Evolutionary conservation across 2,797 vertebrate genomes (phyloP).

Genomic region (Channallabes apus): DNA sequence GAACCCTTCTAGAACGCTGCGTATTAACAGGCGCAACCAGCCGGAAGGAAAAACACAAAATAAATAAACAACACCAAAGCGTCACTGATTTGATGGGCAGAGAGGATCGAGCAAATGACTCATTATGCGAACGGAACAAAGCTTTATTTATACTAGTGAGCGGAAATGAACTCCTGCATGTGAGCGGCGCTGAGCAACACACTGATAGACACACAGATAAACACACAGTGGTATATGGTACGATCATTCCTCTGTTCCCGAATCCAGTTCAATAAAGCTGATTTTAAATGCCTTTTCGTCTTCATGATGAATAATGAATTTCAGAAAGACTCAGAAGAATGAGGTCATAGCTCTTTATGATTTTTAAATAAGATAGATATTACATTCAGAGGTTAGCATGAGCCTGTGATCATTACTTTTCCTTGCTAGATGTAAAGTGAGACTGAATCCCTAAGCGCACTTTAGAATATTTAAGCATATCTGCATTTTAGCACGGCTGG

Average conservation of each 20-base stretch:
- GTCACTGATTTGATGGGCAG: constrained; percentile 12
- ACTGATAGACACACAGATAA: constrained; percentile 21
- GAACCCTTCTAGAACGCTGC: constrained; percentile 15
- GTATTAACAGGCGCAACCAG: constrained; percentile 22
- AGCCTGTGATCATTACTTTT: neutral
- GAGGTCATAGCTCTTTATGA: constrained; percentile 19
- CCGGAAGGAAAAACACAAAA: constrained; percentile 23
- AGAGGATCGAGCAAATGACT: constrained; percentile 14
- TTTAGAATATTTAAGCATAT: constrained; percentile 15
- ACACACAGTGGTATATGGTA: neutral
- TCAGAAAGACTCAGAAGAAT: neutral
- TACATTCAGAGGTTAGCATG: neutral
- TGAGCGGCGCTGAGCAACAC: constrained; percentile 12
- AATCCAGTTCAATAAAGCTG: neutral
- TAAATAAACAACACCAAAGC: constrained; percentile 29
- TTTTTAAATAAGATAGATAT: constrained; percentile 29
- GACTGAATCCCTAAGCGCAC: neutral
- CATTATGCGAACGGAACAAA: constrained; percentile 29
- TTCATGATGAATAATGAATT: constrained; percentile 13
- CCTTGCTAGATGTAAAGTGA: neutral
- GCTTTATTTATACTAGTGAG: constrained; percentile 24
- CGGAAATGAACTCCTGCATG: constrained; percentile 33
- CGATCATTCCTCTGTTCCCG: neutral
- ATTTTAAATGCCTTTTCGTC: neutral
- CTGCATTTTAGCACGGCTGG: neutral